Conservation (phyloP, 2,113 vertebrate species). For the Misgurnus anguillicaudatus region DNA sequence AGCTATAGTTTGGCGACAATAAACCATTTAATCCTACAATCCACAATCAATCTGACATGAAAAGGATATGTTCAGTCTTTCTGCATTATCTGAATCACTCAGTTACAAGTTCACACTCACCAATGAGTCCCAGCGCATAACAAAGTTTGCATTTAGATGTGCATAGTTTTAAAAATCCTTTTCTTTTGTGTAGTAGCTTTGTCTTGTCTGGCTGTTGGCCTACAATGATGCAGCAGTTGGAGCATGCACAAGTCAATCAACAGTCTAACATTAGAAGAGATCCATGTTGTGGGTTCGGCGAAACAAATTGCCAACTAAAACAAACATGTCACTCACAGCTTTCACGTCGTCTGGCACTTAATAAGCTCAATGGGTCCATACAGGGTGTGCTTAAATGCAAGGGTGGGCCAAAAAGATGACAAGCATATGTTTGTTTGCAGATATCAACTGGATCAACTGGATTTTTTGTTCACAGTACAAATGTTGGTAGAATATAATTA, state of each 20-base stretch:
- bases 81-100: not conserved
- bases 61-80: not conserved
- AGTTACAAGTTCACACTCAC: not conserved
- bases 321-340: constrained; percentile 41
- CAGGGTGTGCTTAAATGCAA: not conserved
- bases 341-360: constrained; percentile 13
- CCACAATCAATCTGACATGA: not conserved
- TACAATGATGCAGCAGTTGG: constrained; percentile 10
- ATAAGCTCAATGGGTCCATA: not conserved
- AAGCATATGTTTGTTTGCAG: constrained; percentile 17
- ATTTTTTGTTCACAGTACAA: not conserved
- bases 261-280: constrained; percentile 9
- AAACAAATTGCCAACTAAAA: constrained; percentile 40
- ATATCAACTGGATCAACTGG: not conserved
- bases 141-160: not conserved
- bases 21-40: not conserved
- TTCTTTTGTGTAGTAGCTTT: not conserved
- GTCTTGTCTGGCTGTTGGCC: constrained; percentile 2
- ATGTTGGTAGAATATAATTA: not conserved
- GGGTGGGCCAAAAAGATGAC: constrained; percentile 14
- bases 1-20: too few species aligned
- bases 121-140: not conserved
- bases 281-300: constrained; percentile 27
- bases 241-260: constrained; percentile 34
- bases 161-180: not conserved